phyloP scores from a whole-genome alignment of 2,113 vertebrate species.

The Nyctereutes procyonoides region DNA sequence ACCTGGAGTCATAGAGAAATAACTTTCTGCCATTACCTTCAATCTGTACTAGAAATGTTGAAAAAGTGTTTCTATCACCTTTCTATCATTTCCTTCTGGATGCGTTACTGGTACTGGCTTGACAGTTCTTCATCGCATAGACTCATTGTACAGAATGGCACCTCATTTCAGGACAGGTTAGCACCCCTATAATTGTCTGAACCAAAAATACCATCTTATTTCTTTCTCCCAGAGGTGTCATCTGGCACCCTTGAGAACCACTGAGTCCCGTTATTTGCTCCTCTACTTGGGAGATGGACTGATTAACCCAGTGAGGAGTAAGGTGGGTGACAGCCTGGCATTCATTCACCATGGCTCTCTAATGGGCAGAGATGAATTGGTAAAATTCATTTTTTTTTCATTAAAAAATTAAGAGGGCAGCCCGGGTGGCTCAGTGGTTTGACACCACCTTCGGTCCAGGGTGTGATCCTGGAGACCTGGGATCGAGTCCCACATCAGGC shows the following conservation, averaged over 20 bases:
- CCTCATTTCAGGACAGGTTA: background rate
- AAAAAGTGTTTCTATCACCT: background rate
- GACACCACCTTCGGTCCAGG: too few species aligned
- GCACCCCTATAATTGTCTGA: background rate
- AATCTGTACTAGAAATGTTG: background rate
- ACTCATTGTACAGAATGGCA: background rate
- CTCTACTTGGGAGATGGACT: background rate
- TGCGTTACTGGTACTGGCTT: background rate
- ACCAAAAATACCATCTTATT: background rate
- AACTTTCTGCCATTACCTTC: background rate
- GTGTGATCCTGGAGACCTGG: too few species aligned
- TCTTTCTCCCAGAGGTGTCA: background rate
- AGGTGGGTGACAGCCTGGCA: background rate
- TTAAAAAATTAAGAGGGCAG: background rate
- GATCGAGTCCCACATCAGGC: too few species aligned
- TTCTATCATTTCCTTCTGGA: background rate
- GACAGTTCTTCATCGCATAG: background rate
- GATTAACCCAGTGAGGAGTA: background rate
- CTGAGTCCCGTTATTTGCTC: background rate
- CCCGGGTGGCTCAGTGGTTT: too few species aligned
- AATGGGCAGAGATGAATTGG: background rate
- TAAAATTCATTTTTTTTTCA: background rate
- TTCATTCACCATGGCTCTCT: background rate
- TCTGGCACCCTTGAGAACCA: background rate
- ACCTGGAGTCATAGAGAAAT: background rate